Conservation (phyloP, 1,140 invertebrate genomes). For the Apocrypta bakeri region DNA sequence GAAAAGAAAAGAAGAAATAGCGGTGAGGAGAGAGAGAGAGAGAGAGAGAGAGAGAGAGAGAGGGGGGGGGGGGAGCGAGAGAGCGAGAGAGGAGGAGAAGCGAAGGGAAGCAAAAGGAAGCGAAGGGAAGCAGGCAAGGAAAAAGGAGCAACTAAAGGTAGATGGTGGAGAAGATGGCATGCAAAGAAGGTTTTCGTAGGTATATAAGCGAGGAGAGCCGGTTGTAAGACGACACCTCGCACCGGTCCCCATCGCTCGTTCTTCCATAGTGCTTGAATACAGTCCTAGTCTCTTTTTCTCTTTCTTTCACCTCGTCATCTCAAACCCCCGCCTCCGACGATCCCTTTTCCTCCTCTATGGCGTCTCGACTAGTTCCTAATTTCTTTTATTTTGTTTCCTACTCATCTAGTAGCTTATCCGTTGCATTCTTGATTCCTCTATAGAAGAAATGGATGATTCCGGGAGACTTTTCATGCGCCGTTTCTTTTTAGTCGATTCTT, state of each 20-base stretch:
- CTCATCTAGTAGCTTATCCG: neutral
- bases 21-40: conserved; percentile 48
- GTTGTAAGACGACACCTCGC: conserved; percentile 74
- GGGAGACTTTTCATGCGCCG: neutral
- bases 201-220: conserved; percentile 70
- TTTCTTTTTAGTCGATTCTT: conserved; percentile 7
- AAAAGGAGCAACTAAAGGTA: conserved; percentile 65
- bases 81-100: conserved; percentile 50
- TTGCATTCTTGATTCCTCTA: neutral
- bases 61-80: conserved; percentile 14
- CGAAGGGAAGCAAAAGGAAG: conserved; percentile 47
- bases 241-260: conserved; percentile 63
- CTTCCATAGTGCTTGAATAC: conserved; percentile 50
- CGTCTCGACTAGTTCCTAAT: neutral
- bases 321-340: conserved; percentile 20
- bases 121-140: conserved; percentile 59
- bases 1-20: conserved; percentile 40
- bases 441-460: neutral
- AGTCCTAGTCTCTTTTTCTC: conserved; percentile 35
- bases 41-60: conserved; percentile 55
- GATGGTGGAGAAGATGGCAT: conserved; percentile 74
- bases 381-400: conserved; percentile 4
- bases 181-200: conserved; percentile 72
- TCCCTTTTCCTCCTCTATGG: conserved; percentile 43
- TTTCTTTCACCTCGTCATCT: conserved; percentile 26